Conservation (phyloP, 2,888 invertebrate genomes). For the Amaurobius ferox region DNA sequence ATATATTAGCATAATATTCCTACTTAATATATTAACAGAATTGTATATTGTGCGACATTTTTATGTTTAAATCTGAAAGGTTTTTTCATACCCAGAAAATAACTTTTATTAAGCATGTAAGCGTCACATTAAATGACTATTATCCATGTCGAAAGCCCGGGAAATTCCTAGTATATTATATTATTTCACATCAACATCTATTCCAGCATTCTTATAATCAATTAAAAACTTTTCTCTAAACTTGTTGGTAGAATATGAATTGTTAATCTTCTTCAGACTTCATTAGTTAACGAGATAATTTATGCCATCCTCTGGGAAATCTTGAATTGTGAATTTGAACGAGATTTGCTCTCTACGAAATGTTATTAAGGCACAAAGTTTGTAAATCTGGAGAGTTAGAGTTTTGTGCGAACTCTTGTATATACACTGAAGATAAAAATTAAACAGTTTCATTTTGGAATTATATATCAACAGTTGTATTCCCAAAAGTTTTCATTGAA, state of each 20-base stretch:
- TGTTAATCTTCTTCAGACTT: slow-evolving; percentile 2
- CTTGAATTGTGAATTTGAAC: neutral
- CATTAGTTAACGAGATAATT: neutral
- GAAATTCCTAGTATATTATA: no score
- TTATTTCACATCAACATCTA: no score
- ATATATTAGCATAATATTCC: no score
- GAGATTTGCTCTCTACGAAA: neutral
- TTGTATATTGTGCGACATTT: no score
- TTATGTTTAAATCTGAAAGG: no score
- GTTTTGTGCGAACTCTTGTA: neutral
- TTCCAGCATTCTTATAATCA: no score
- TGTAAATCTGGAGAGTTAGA: neutral
- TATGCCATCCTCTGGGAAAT: neutral
- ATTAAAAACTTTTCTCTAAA: no score
- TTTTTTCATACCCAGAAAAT: no score
- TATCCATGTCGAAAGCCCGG: no score
- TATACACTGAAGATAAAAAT: neutral
- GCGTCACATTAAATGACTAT: no score
- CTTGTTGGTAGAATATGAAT: slow-evolving; percentile 1
- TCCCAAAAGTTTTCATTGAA: neutral
- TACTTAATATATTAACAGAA: no score
- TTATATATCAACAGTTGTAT: neutral
- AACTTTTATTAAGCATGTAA: no score
- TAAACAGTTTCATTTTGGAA: slow-evolving; percentile 11
- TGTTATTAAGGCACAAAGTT: neutral